Conservation (phyloP, 2,113 vertebrate species). For the Ailurus styani region DNA sequence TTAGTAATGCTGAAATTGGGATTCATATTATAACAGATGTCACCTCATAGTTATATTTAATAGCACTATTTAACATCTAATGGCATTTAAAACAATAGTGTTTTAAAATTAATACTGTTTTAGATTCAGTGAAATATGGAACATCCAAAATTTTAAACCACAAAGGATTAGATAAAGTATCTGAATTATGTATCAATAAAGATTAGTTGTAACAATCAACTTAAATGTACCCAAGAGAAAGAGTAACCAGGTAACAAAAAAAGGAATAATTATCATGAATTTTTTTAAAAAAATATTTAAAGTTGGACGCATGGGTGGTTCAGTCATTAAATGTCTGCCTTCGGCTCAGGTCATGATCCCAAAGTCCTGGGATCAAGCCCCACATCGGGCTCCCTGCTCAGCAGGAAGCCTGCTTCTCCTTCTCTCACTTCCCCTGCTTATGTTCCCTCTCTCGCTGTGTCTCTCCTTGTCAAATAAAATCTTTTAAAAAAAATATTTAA, state of each 20-base stretch:
- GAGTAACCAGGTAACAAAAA: not conserved
- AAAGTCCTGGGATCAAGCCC: no score
- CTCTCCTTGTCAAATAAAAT: no score
- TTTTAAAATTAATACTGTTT: not conserved
- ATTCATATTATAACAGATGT: not conserved
- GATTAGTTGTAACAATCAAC: not conserved
- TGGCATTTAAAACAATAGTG: not conserved
- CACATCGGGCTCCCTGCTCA: no score
- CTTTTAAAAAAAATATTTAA: not conserved
- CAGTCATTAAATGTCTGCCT: no score
- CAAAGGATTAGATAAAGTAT: not conserved
- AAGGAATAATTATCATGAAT: not conserved
- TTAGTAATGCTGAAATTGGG: not conserved
- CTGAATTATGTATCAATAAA: not conserved
- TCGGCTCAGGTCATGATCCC: no score
- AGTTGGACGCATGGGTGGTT: no score
- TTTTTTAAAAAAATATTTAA: not conserved
- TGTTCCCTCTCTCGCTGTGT: no score
- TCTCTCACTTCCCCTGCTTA: no score
- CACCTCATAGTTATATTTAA: not conserved
- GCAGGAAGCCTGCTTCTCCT: no score
- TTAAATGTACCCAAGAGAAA: not conserved
- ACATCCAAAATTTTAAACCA: not conserved
- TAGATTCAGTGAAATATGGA: not conserved
- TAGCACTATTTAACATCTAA: not conserved